Evolutionary conservation across 2,113 vertebrate genomes (phyloP).

Genomic region (Camelus bactrianus): DNA sequence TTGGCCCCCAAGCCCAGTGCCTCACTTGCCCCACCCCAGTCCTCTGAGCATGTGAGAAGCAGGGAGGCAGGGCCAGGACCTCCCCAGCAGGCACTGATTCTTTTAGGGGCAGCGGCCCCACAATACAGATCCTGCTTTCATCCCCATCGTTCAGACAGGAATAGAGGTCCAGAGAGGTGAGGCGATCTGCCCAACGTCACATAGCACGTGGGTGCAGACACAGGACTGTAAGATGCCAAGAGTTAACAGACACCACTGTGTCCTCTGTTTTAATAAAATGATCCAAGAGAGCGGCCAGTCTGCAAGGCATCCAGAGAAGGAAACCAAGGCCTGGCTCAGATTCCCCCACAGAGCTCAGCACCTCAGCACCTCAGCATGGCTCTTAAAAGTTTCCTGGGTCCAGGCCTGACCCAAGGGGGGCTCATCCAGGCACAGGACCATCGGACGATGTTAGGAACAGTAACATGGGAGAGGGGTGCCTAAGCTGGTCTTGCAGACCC

Average conservation of each 20-base stretch:
- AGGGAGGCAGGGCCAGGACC: too few species aligned
- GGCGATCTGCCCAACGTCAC: not conserved
- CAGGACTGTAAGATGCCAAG: not conserved
- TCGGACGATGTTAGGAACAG: not conserved
- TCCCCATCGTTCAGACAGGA: not conserved
- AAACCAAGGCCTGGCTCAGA: not conserved
- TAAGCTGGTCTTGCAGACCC: not conserved
- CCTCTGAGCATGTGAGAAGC: not conserved
- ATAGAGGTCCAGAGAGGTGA: not conserved
- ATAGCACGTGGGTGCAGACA: fast-evolving
- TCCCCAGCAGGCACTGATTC: not conserved
- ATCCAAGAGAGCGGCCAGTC: not conserved
- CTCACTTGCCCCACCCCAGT: not conserved
- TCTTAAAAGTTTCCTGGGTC: not conserved
- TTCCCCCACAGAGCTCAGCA: not conserved
- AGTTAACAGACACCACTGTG: not conserved
- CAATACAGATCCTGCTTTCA: not conserved
- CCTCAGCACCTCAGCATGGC: too few species aligned
- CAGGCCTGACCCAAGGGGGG: not conserved
- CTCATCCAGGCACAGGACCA: fast-evolving
- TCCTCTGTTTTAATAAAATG: not conserved
- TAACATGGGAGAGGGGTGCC: not conserved
- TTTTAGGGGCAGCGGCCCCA: not conserved
- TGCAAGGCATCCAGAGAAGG: not conserved
- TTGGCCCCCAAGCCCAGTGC: not conserved